Evolutionary conservation across 92 coral and sea anemone genomes (phyloP).

Genomic region (Actinostola sp.): DNA sequence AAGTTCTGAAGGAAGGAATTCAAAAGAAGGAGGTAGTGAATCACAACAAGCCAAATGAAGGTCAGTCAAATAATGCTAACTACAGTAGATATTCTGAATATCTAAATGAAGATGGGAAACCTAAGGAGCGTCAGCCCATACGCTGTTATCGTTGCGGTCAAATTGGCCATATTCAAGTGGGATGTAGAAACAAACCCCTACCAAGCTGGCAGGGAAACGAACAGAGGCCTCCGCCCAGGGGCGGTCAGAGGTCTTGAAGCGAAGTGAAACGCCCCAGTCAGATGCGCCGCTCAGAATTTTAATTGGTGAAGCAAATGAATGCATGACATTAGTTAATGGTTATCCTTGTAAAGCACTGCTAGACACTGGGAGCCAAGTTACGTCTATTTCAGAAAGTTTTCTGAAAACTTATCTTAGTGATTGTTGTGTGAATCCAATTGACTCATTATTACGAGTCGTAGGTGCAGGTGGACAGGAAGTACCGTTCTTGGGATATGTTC

Average conservation of each 20-base stretch:
- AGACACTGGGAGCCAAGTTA: slow-evolving; percentile 61
- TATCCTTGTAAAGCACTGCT: slow-evolving; percentile 30
- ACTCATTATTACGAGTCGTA: slow-evolving; percentile 20
- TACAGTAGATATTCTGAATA: not conserved
- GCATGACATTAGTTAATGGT: slow-evolving; percentile 24
- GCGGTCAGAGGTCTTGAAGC: slow-evolving; percentile 41
- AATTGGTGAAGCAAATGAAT: slow-evolving; percentile 55
- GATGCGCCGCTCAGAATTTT: slow-evolving; percentile 8
- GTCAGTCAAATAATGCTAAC: not conserved
- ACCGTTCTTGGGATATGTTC: slow-evolving; percentile 48
- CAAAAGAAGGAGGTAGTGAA: too few species aligned
- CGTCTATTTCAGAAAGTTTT: slow-evolving; percentile 39
- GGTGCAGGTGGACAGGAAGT: slow-evolving; percentile 57
- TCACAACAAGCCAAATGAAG: slow-evolving; percentile 1
- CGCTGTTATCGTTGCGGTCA: slow-evolving; percentile 64
- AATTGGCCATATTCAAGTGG: slow-evolving; percentile 39
- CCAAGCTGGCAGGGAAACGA: slow-evolving; percentile 45
- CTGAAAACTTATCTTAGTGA: slow-evolving; percentile 14
- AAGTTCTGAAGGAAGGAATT: not conserved
- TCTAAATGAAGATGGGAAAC: not conserved
- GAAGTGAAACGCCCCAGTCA: slow-evolving; percentile 10
- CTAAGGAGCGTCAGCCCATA: not conserved
- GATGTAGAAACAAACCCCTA: slow-evolving; percentile 43
- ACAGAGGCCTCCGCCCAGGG: slow-evolving; percentile 32
- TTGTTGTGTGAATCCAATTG: slow-evolving; percentile 12